phyloP scores from a whole-genome alignment of 2,888 invertebrate species.

The Polydrusus tereticollis region DNA sequence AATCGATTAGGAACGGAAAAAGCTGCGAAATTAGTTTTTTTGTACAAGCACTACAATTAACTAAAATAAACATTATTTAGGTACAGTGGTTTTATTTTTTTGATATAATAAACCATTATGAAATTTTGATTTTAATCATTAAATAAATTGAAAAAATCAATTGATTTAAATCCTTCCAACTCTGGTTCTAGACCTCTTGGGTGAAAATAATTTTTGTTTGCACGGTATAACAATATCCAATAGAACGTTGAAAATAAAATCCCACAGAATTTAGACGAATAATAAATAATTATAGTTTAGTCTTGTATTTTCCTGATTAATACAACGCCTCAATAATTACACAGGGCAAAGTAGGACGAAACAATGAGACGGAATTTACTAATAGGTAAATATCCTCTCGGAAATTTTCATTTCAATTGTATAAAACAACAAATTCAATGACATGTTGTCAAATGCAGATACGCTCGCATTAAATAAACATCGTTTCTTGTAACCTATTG shows the following conservation, averaged over 20 bases:
- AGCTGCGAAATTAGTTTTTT: too few species aligned
- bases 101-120: too few species aligned
- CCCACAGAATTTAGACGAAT: background rate
- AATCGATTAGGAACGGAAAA: too few species aligned
- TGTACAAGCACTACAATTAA: too few species aligned
- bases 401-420: background rate
- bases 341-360: background rate
- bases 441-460: background rate
- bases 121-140: too few species aligned
- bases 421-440: background rate
- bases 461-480: background rate
- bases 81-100: too few species aligned
- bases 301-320: background rate
- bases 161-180: too few species aligned
- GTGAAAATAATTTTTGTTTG: too few species aligned
- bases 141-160: too few species aligned
- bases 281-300: background rate
- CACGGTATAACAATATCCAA: background rate
- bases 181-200: too few species aligned
- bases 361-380: background rate
- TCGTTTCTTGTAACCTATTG: too few species aligned
- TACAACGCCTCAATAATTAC: background rate
- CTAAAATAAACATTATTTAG: too few species aligned
- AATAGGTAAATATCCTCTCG: background rate
- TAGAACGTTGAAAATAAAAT: conserved; percentile 1